A percentile compares a stretch with the other conserved stretches of the same genome.
Evolutionary conservation across 2,797 vertebrate genomes (phyloP).

Genomic region (Crocodylus rhombifer): DNA sequence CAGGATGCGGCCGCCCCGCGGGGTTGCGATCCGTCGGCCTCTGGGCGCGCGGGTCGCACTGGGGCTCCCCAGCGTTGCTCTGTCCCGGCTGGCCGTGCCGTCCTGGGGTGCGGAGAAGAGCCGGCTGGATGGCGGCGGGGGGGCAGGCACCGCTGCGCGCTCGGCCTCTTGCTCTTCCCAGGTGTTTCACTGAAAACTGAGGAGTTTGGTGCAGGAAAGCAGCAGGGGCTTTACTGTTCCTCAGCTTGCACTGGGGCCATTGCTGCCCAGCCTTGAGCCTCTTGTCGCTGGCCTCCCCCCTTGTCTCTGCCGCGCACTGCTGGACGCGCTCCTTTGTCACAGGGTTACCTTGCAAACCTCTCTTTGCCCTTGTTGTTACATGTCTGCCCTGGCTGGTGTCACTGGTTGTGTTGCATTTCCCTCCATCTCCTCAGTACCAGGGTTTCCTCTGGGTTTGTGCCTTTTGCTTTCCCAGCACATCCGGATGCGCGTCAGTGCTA

Average conservation of each 20-base stretch:
- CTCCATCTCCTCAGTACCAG: accelerated
- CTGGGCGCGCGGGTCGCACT: too few relatives aligned
- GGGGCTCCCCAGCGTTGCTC: background rate
- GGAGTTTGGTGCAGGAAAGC: background rate
- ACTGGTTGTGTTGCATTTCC: background rate
- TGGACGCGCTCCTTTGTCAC: accelerated
- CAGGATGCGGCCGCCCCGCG: background rate
- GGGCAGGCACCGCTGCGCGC: background rate
- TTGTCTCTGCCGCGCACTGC: accelerated
- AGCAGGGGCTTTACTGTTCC: accelerated
- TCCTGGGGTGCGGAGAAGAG: background rate
- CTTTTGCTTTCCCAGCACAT: accelerated
- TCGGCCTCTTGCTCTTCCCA: background rate
- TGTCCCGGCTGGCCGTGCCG: too few relatives aligned
- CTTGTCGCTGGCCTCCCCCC: accelerated
- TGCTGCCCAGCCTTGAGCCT: accelerated
- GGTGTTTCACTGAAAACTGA: too few relatives aligned
- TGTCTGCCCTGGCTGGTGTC: accelerated
- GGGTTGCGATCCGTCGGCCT: background rate
- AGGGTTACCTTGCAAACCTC: accelerated
- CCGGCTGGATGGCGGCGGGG: background rate
- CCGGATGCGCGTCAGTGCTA: accelerated
- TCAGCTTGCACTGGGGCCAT: accelerated
- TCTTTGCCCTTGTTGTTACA: background rate
- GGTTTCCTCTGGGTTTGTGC: accelerated